These are phyloP conservation scores for Grantiella picta DNA, from an alignment of 2,113 vertebrate genomes.

Conservation along the genomic window DNA sequence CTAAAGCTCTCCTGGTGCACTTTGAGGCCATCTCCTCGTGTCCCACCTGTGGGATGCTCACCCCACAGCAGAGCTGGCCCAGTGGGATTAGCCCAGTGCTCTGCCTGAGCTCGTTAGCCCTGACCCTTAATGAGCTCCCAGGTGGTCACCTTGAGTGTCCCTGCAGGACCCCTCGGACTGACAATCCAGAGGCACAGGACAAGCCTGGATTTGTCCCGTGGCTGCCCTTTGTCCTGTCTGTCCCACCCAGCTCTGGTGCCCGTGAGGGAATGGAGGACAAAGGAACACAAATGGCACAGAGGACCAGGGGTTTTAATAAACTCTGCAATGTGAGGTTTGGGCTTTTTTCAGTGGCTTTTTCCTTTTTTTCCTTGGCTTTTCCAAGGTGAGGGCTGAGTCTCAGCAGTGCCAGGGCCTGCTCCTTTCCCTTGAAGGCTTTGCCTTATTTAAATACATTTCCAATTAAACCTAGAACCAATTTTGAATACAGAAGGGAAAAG, in stretches of 20 bases:
- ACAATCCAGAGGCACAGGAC: neutral
- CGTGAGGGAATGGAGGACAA: neutral
- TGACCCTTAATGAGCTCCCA: neutral
- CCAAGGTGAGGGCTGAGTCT: neutral
- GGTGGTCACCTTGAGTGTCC: neutral
- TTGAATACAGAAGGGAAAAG: neutral
- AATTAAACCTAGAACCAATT: neutral
- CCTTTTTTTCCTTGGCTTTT: neutral
- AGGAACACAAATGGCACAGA: neutral
- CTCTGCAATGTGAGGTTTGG: fast-evolving
- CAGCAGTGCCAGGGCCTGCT: neutral
- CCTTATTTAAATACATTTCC: neutral
- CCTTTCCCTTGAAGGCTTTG: neutral
- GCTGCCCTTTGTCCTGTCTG: neutral
- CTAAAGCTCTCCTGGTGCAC: neutral
- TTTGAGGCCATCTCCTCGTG: fast-evolving
- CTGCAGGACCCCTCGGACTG: neutral
- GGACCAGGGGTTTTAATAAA: fast-evolving
- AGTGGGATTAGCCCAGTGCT: neutral
- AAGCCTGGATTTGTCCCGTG: neutral
- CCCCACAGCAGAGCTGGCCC: neutral
- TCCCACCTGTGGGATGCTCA: neutral
- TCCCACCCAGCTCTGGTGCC: neutral
- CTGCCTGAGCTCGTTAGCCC: neutral
- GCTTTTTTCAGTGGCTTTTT: neutral